Percentiles rank a stretch among this genome's conserved stretches.
Conservation (phyloP, 2,888 invertebrate genomes). For the Sinodicranocentrus sp. region DNA sequence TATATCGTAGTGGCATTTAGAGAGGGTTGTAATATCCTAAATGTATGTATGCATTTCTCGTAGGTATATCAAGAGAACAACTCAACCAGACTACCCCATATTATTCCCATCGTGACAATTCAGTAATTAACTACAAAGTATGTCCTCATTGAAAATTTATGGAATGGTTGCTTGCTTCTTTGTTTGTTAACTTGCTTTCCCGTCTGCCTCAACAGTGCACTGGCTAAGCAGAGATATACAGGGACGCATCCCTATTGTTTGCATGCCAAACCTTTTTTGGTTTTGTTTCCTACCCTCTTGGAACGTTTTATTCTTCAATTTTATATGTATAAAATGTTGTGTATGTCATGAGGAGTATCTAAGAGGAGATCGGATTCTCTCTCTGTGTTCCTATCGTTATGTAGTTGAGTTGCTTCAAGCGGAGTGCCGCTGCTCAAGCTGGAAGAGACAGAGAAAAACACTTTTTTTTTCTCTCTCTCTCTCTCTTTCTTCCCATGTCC, state of each 20-base stretch:
- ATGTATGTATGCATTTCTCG: not conserved
- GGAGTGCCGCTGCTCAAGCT: not conserved
- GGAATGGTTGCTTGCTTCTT: constrained; percentile 65
- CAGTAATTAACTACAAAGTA: constrained; percentile 77
- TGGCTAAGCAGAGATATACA: no score
- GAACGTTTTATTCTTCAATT: constrained; percentile 41
- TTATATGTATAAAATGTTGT: constrained; percentile 28
- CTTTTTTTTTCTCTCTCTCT: not conserved
- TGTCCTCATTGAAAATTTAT: constrained; percentile 77
- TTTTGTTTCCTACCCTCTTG: constrained; percentile 10
- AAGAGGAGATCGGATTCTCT: constrained; percentile 45
- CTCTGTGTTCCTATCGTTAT: not conserved
- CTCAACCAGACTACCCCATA: constrained; percentile 71
- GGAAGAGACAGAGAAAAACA: not conserved
- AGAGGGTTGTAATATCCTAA: no score
- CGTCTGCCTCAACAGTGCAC: constrained; percentile 49
- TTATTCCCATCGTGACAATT: constrained; percentile 76
- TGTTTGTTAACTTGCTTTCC: constrained; percentile 63
- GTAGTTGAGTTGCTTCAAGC: constrained; percentile 6
- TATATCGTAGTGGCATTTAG: no score
- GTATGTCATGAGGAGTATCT: constrained; percentile 48
- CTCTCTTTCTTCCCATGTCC: not conserved
- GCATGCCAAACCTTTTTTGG: constrained; percentile 58
- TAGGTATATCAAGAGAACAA: constrained; percentile 51
- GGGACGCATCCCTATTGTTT: constrained; percentile 26